These are phyloP conservation scores for Palythoa caribaeorum DNA, from an alignment of 92 coral and sea anemone genomes.

Conservation along the genomic window DNA sequence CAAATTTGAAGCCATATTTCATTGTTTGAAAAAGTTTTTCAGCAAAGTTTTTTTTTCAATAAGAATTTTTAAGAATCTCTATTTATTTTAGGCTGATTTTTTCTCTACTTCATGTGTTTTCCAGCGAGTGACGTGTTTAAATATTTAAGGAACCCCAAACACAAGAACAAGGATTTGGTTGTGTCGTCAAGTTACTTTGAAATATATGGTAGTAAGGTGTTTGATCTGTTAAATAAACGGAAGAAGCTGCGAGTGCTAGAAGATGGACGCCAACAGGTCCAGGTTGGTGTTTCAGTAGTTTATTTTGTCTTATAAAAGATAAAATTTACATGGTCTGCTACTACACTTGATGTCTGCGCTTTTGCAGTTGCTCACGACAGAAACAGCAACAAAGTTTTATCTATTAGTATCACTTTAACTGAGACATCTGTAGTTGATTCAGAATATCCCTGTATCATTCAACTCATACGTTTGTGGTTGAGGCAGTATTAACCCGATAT, in stretches of 20 bases:
- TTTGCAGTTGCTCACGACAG: no score
- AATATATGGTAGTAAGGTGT: constrained; percentile 98
- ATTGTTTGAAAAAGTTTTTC: background rate
- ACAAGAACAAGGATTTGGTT: constrained; percentile 95
- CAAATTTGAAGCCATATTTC: no score
- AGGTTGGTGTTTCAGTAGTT: constrained; percentile 59
- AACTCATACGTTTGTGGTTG: background rate
- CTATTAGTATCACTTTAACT: no score
- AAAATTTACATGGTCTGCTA: no score
- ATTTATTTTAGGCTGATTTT: background rate
- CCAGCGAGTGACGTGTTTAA: constrained; percentile 95
- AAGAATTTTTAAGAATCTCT: background rate
- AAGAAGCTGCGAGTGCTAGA: constrained; percentile 92
- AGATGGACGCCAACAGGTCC: constrained; percentile 97
- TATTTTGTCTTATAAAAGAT: background rate
- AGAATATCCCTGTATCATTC: background rate
- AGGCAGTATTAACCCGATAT: background rate
- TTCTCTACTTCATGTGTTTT: background rate
- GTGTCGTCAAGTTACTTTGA: constrained; percentile 97
- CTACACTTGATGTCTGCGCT: no score
- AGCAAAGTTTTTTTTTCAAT: no score
- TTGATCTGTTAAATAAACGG: constrained; percentile 93
- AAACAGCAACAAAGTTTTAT: no score
- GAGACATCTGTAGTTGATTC: background rate
- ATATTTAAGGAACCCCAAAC: constrained; percentile 77